Base-by-base conservation (phyloP, 2,797 vertebrate genomes). In the Rhyacichthys aspro region DNA sequence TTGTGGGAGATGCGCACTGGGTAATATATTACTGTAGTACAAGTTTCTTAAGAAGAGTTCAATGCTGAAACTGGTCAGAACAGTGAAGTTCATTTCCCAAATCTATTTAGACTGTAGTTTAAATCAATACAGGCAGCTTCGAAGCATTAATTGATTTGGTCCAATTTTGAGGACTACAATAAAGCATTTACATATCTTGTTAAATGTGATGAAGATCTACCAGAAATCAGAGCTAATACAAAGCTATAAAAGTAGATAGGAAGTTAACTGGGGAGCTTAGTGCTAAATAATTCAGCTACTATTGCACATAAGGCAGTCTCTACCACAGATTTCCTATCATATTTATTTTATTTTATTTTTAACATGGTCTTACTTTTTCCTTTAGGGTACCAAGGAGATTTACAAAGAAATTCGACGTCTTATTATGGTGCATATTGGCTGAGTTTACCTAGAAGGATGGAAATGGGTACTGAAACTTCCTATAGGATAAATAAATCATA, bases 21-120 rank as follows among this genome's bases (percentile, higher is more conserved):
- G 59, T 63, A 38, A 72, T 70, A 42, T 18, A 54, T 19, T 17
- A 55, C 71, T 41, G 66, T 50, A 44, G 28, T 11, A 32, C 39
- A 32, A 56, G 54, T 44, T 18, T 56, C 54, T 43, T 28, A 44
- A 39, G 11, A 56, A 44, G 42, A 56, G 39, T 42, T 42, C 38
- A 41, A 11, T 33, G 9, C 18, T 11, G 16, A 11, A 44, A 8
- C 15, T 8, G 16, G 43, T 18, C 5, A 11, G 11, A 11, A 15
- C 9, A 45, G 18, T 11, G n/a, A 44, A 56, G 54, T 56, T 44
- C 42, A 44, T 34, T 23, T 43, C 41, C 11, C 39, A 11, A 32
- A 43, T 33, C 54, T 34, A 16, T 55, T 55, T 43, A 34, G 32
- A 16, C 15, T 11, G n/a, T 14, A 44, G 28, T 55, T 54, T 45